Evolutionary conservation across 1,140 invertebrate species (phyloP).

Genomic region (Caenorhabditis briggsae): DNA sequence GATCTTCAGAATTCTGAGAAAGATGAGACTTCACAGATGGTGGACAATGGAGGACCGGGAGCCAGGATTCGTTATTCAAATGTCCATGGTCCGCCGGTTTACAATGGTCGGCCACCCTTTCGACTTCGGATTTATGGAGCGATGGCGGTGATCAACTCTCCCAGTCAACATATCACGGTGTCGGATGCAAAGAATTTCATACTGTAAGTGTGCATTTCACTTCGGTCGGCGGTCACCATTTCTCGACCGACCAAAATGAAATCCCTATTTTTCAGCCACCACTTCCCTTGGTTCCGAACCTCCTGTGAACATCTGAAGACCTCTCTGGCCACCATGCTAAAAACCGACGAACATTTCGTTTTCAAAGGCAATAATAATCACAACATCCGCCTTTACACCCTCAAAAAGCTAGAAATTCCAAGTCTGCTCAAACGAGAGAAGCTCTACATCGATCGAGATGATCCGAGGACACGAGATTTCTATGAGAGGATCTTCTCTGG

Average conservation of each 20-base stretch:
- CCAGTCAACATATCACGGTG: not conserved
- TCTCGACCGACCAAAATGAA: no score
- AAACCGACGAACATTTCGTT: not conserved
- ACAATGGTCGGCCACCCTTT: no score
- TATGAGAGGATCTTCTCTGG: not conserved
- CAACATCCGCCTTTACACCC: not conserved
- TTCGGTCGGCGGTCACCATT: not conserved
- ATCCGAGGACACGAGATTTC: not conserved
- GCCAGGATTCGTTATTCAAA: no score
- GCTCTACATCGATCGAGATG: not conserved
- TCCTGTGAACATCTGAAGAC: not conserved
- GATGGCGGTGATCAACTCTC: not conserved
- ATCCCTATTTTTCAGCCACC: not conserved
- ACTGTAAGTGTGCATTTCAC: no score
- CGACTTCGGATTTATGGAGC: no score
- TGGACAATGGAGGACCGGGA: no score
- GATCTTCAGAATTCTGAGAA: no score
- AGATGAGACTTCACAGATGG: no score
- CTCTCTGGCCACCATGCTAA: no score
- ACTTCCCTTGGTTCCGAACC: not conserved
- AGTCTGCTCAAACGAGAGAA: not conserved
- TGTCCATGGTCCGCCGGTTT: no score
- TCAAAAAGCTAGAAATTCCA: not conserved
- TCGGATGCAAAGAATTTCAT: not conserved
- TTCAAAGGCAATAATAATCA: not conserved